Base-by-base conservation (phyloP, 2,888 invertebrate species). In the Aelia acuminata region DNA sequence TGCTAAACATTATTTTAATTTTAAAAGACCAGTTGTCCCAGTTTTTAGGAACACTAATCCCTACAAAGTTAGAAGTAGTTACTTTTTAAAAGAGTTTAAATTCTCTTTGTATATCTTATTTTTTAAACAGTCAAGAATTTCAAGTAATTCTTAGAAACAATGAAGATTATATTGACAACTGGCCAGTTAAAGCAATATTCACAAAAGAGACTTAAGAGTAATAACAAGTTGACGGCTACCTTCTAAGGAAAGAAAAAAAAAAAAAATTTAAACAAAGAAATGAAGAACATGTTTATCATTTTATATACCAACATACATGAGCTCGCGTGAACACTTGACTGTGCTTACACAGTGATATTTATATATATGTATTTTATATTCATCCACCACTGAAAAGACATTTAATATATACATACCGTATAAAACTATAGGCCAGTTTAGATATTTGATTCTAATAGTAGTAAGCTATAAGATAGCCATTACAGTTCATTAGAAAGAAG, bases 351-450 rank as follows among this genome's bases (percentile, higher is more conserved):
- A 49, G 31, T 84, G 31, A 35, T 48, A 49, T 48, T 18, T 31
- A 15, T 53, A 22, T 53, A 53, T n/a, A n/a, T n/a, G n/a, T n/a
- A n/a, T n/a, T n/a, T 50, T 39, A 49, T 85, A 49, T 53, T 85
- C 57, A 53, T 85, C 85, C 85, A 85, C 85, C 63, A 87, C 87
- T 87, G 87, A 87, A 57, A 86, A 87, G 57, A 87, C 87, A 88
- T 85, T 63, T 26, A 49, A 43, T 88, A 88, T 88, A 88, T 85
- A 88, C 88, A 88, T 70, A 85, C 88, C 87, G 90, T 90, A 90
- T 89, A 90, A 90, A 90, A 90, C 89, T 90, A 90, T 90, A 90
- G 90, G 90, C 90, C 90, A 89, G 89, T 89, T 89, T 87, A 89
- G 75, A 89, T 87, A 88, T 88, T 89, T 87, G 87, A 85, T 47